A percentile compares a stretch with the other conserved stretches of the same genome.
Evolutionary conservation across 1,140 invertebrate genomes (phyloP).

Genomic region (Chelonus insularis): DNA sequence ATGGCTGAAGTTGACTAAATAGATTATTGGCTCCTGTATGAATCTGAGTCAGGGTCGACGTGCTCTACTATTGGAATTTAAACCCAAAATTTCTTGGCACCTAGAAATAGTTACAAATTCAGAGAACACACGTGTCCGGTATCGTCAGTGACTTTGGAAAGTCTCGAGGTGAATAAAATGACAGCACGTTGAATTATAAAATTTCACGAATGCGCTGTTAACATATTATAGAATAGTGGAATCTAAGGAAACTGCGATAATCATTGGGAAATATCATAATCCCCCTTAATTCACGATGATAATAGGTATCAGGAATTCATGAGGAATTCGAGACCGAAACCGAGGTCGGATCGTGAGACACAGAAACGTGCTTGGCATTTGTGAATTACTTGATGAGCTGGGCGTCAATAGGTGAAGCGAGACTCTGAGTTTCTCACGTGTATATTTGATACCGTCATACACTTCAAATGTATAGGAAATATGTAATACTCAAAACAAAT

Average conservation of each 20-base stretch:
- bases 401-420: constrained; percentile 3
- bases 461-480: too few relatives aligned
- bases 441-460: too few relatives aligned
- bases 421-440: neutral
- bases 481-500: too few relatives aligned
- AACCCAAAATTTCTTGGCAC: constrained; percentile 14
- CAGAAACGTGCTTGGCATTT: constrained; percentile 17
- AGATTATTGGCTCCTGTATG: constrained; percentile 40
- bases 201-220: neutral
- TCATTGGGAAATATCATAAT: neutral
- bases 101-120: constrained; percentile 3
- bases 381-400: neutral
- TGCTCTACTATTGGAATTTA: constrained; percentile 29
- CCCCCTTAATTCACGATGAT: neutral
- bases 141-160: neutral
- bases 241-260: neutral
- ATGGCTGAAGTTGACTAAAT: too few relatives aligned
- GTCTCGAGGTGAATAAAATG: neutral
- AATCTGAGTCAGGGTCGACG: constrained; percentile 50
- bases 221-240: neutral
- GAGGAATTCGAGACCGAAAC: constrained; percentile 1
- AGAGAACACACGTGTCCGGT: neutral
- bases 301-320: constrained; percentile 15
- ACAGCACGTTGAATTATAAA: neutral
- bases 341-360: neutral